phyloP scores from a whole-genome alignment of 2,888 invertebrate species.

The Conomelus anceps region DNA sequence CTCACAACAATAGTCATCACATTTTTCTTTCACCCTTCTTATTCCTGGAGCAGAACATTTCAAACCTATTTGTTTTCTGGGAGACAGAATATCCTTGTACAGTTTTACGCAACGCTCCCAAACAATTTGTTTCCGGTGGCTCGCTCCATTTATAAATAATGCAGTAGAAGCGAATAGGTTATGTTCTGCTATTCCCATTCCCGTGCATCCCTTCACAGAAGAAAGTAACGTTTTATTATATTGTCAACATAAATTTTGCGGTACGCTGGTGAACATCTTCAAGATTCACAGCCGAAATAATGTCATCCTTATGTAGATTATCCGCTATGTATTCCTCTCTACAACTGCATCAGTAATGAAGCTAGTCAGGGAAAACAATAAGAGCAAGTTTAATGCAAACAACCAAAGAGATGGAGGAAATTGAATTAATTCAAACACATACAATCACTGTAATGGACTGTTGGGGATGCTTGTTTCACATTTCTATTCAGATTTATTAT shows the following conservation, averaged over 20 bases:
- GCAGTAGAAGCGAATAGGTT: not conserved
- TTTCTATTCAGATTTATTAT: not conserved
- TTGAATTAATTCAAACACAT: not conserved
- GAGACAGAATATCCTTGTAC: not conserved
- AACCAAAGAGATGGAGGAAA: not conserved
- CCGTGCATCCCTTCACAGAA: not conserved
- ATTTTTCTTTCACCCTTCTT: not conserved
- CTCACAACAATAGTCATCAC: not conserved
- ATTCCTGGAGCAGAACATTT: not conserved
- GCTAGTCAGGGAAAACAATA: not conserved
- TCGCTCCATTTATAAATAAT: not conserved
- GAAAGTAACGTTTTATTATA: not conserved
- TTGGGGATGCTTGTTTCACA: not conserved
- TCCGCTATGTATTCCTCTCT: not conserved
- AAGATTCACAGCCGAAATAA: not conserved
- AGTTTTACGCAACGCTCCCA: not conserved
- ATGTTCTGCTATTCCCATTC: not conserved
- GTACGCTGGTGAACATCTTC: not conserved
- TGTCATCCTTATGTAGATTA: not conserved
- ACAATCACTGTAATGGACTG: not conserved
- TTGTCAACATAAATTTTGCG: not conserved
- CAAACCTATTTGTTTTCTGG: not conserved
- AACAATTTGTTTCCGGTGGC: not conserved
- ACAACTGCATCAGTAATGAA: not conserved
- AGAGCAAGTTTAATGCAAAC: not conserved